These are phyloP conservation scores for Paedocypris micromegethes DNA, from an alignment of 2,797 vertebrate genomes.

Conservation along the genomic window DNA sequence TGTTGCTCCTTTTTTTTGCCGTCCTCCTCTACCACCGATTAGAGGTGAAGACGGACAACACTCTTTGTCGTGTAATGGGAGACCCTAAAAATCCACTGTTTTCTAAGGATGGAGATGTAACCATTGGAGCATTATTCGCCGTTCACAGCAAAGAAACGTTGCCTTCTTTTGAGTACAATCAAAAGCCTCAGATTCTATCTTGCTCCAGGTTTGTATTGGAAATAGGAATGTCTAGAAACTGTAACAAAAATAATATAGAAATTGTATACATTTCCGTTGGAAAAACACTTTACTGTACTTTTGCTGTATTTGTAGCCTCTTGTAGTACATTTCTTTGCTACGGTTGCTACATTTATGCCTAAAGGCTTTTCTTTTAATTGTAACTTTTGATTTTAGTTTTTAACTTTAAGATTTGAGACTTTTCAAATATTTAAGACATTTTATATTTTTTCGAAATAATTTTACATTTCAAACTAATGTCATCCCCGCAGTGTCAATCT, in stretches of 20 bases:
- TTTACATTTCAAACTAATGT: too few species aligned
- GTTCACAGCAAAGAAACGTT: slow-evolving; percentile 65
- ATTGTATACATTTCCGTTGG: too few species aligned
- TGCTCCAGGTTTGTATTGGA: slow-evolving; percentile 69
- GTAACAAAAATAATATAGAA: too few species aligned
- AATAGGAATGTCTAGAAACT: too few species aligned
- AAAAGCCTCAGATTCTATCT: slow-evolving; percentile 54
- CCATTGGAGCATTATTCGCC: slow-evolving; percentile 66
- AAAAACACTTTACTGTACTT: too few species aligned
- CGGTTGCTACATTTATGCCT: neutral
- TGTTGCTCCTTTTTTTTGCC: slow-evolving; percentile 41
- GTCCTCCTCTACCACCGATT: slow-evolving; percentile 34
- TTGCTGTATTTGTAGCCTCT: too few species aligned
- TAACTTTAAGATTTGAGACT: too few species aligned
- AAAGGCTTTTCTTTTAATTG: neutral
- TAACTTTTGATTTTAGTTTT: neutral
- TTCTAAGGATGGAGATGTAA: slow-evolving; percentile 62
- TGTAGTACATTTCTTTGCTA: too few species aligned
- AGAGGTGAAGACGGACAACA: slow-evolving; percentile 34
- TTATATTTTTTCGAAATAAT: too few species aligned
- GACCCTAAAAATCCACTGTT: slow-evolving; percentile 60
- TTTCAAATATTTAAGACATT: too few species aligned
- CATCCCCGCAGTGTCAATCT: slow-evolving; percentile 57
- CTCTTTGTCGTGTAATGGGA: slow-evolving; percentile 56
- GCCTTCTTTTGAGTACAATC: slow-evolving; percentile 55